Base-by-base conservation (phyloP, 2,888 invertebrate genomes). In the Ichneumoninae sp. region DNA sequence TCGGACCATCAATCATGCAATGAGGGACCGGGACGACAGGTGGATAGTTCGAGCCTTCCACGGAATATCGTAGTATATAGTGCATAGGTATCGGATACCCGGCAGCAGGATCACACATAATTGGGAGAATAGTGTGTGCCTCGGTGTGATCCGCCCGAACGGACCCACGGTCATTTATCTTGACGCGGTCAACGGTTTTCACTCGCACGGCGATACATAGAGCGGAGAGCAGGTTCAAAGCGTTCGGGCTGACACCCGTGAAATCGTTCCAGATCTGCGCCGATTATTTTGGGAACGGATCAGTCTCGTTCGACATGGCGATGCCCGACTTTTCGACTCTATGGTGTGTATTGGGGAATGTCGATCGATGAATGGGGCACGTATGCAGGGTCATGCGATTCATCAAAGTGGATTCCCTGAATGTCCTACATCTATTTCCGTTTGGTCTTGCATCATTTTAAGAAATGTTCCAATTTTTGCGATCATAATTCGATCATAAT, bases 161-260 rank as follows among this genome's bases (percentile, higher is more conserved):
- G 89, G 89, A 89, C 89, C 87, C 89, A 87, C 85, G 88, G 89
- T 90, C 91, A 88, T 91, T 91, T 91, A 91, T 91, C 91, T 91
- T 91, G 89, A 89, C 88, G 87, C 88, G 90, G 91, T 91, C 89
- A 90, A 86, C 72, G 47, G 60, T 62, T 78, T 68, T 62, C 74
- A 52, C 75, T 69, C 79, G 54, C 65, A 36, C 70, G 19, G n/a
- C 54, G 65, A 57, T 66, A 36, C 75, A 66, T 70, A 30, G 60
- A 68, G 77, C 71, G 68, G 36, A 75, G 26, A 66, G 47, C 70
- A 71, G 70, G 75, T 71, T 80, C 65, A 40, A 76, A 83, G 75
- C 62, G 79, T 71, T 71, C 86, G 89, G 87, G 87, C 86, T 88
- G 89, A 90, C 88, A 89, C 87, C 90, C 89, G 90, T 90, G 90